Percentiles rank a stretch among this genome's conserved stretches.
Conservation (phyloP, 2,113 vertebrate genomes). For the Sinocyclocheilus anophthalmus region DNA sequence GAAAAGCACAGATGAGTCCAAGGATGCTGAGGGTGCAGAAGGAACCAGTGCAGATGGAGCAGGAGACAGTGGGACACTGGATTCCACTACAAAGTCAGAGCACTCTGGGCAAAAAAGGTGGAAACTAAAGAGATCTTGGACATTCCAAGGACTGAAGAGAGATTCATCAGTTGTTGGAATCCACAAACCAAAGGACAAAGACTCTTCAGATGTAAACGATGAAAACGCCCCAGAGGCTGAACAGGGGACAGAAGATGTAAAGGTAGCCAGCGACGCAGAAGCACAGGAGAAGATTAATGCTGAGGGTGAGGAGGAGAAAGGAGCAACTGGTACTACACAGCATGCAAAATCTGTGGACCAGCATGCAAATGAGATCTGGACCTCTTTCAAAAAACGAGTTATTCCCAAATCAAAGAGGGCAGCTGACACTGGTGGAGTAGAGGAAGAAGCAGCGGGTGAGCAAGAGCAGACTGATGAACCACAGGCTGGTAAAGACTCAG, state of each 20-base stretch:
- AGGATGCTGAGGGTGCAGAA: conserved; percentile 62
- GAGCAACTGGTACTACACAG: conserved; percentile 41
- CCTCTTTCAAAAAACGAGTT: conserved; percentile 79
- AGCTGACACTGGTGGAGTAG: conserved; percentile 66
- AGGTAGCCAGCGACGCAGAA: conserved; percentile 58
- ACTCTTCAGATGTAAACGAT: conserved; percentile 60
- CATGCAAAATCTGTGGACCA: conserved; percentile 72
- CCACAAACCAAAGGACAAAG: conserved; percentile 74
- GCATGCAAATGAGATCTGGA: conserved; percentile 81
- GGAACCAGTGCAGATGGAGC: conserved; percentile 43
- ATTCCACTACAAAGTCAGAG: conserved; percentile 72
- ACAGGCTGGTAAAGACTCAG: conserved; percentile 72
- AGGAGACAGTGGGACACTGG: conserved; percentile 73
- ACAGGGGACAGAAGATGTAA: conserved; percentile 62
- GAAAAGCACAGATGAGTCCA: conserved; percentile 68
- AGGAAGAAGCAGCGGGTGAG: conserved; percentile 69
- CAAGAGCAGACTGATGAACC: conserved; percentile 66
- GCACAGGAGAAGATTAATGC: conserved; percentile 60
- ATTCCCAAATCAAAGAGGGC: conserved; percentile 77
- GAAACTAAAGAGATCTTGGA: conserved; percentile 82
- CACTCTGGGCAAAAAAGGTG: conserved; percentile 74
- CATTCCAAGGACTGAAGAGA: conserved; percentile 81
- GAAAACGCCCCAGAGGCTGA: conserved; percentile 46
- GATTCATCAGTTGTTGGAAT: conserved; percentile 76
- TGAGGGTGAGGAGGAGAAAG: conserved; percentile 67